Percentiles rank a stretch among this genome's conserved stretches.
Conservation (phyloP, 1,140 invertebrate genomes). For the Homarus americanus region DNA sequence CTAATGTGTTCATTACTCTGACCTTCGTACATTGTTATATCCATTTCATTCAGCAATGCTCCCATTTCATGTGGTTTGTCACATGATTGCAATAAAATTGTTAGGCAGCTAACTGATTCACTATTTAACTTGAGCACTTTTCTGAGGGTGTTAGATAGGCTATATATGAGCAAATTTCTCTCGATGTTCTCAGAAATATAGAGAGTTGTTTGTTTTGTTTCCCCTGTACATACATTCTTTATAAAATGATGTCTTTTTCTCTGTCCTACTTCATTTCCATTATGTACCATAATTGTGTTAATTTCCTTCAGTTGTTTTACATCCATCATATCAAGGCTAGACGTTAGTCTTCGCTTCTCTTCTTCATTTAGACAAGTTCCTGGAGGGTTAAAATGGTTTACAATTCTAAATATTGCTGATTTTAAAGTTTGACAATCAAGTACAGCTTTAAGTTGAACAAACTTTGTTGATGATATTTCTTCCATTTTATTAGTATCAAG, state of each 20-base stretch:
- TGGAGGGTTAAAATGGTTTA: conserved; percentile 2
- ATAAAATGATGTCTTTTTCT: not conserved
- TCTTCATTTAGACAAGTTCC: not conserved
- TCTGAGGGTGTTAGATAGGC: not conserved
- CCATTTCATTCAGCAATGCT: not conserved
- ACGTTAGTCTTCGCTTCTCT: not conserved
- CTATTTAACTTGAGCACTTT: not conserved
- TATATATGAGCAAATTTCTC: not conserved
- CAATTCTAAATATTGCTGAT: conserved; percentile 18
- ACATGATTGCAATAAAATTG: not conserved
- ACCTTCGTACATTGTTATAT: not conserved
- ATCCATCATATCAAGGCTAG: not conserved
- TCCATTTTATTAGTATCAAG: not conserved
- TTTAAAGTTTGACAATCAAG: not conserved
- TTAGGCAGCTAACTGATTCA: not conserved
- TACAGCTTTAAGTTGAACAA: not conserved
- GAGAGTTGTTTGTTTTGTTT: not conserved
- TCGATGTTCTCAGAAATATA: conserved; percentile 11
- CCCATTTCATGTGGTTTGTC: conserved; percentile 21
- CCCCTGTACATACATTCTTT: not conserved
- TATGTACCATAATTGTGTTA: not conserved
- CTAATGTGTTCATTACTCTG: not conserved
- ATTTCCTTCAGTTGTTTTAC: not conserved
- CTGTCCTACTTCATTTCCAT: not conserved
- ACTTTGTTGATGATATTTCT: not conserved